Evolutionary conservation across 64 coral and sea anemone genomes (phyloP).

Genomic region (Trachythela sp.): DNA sequence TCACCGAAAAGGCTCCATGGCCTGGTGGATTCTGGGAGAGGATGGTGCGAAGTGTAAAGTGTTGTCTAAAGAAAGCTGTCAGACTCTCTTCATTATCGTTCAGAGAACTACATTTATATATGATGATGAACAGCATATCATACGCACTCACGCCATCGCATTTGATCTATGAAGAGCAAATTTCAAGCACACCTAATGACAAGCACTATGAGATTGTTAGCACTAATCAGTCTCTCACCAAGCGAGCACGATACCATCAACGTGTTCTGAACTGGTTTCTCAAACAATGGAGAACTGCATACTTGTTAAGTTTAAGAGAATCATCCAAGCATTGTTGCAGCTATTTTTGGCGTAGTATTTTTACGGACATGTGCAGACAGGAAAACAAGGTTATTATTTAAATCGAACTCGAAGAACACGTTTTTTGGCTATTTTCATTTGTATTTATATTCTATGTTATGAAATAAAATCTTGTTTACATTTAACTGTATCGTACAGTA

Average conservation of each 20-base stretch:
- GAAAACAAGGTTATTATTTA: too few species aligned
- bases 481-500: too few species aligned
- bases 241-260: not conserved
- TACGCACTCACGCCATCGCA: not conserved
- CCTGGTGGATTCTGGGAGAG: slow-evolving; percentile 16
- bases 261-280: not conserved
- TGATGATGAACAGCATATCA: slow-evolving; percentile 5
- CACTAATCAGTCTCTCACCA: slow-evolving; percentile 7
- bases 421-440: too few species aligned
- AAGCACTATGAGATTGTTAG: slow-evolving; percentile 6
- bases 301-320: slow-evolving; percentile 23
- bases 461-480: too few species aligned
- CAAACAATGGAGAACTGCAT: not conserved
- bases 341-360: too few species aligned
- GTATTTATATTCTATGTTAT: not conserved
- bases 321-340: not conserved
- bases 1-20: not conserved
- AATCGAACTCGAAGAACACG: too few species aligned
- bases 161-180: not conserved
- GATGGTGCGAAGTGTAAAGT: slow-evolving; percentile 37
- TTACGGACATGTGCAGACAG: too few species aligned
- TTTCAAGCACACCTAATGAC: not conserved
- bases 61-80: slow-evolving; percentile 33
- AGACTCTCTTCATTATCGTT: not conserved
- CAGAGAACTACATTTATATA: slow-evolving; percentile 20